Percentiles rank a stretch among this genome's conserved stretches.
phyloP scores from a whole-genome alignment of 1,140 invertebrate species.

The Helicorthomorpha holstii region DNA sequence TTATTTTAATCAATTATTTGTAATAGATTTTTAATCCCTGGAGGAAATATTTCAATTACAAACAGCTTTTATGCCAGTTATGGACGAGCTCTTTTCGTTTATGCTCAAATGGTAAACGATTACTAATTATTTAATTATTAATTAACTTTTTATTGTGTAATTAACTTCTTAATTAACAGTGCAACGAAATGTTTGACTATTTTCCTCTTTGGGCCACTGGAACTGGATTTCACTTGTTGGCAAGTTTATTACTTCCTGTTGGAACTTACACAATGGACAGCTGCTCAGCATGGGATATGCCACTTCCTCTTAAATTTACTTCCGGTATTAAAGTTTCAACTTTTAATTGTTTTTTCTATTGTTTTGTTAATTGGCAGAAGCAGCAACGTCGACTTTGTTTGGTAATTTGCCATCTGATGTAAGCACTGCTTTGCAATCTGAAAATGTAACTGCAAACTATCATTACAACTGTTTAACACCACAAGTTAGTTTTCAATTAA shows the following conservation, averaged over 20 bases:
- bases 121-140: too few species aligned
- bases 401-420: slow-evolving; percentile 33
- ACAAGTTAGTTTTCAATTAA: slow-evolving; percentile 24
- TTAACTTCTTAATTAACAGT: too few species aligned
- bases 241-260: slow-evolving; percentile 31
- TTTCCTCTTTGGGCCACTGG: slow-evolving; percentile 81
- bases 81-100: too few species aligned
- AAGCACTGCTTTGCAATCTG: slow-evolving; percentile 31
- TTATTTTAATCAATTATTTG: too few species aligned
- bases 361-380: too few species aligned
- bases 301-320: slow-evolving; percentile 48
- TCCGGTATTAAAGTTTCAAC: slow-evolving; percentile 26
- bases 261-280: slow-evolving; percentile 29
- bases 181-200: too few species aligned
- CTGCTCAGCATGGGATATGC: slow-evolving; percentile 39
- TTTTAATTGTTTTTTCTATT: too few species aligned
- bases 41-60: too few species aligned
- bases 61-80: too few species aligned
- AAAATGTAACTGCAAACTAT: slow-evolving; percentile 55
- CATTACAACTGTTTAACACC: slow-evolving; percentile 55
- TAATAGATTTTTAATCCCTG: too few species aligned
- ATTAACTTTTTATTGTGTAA: too few species aligned
- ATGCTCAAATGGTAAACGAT: too few species aligned
- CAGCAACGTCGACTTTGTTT: slow-evolving; percentile 24
- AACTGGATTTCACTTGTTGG: slow-evolving; percentile 66